Evolutionary conservation across 2,888 invertebrate genomes (phyloP).

Genomic region (Siphlonurus alternatus): DNA sequence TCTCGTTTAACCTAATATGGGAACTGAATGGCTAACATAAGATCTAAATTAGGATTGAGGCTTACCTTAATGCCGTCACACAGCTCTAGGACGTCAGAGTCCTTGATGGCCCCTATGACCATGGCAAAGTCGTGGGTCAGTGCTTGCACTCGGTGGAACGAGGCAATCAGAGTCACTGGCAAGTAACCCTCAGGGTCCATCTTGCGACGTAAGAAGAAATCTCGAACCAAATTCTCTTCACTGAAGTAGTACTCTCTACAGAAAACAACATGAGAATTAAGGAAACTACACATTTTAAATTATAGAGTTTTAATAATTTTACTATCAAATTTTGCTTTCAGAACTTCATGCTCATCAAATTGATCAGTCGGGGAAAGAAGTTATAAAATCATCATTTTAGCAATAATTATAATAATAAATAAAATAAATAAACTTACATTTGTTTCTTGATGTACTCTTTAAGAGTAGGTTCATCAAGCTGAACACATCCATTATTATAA

Average conservation of each 20-base stretch:
- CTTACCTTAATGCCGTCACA: conserved; percentile 49
- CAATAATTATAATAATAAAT: not conserved
- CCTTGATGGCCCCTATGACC: conserved; percentile 69
- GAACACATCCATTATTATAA: conserved; percentile 24
- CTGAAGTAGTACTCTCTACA: conserved; percentile 98
- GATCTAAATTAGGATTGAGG: too few relatives aligned
- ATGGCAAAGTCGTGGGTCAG: conserved; percentile 70
- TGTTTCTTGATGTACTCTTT: conserved; percentile 79
- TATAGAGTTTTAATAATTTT: conserved; percentile 3
- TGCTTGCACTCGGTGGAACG: conserved; percentile 84
- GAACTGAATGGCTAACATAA: too few relatives aligned
- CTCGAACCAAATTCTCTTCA: conserved; percentile 83
- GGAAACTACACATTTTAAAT: conserved; percentile 2
- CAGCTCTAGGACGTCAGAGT: conserved; percentile 74
- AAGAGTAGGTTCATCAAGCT: conserved; percentile 43
- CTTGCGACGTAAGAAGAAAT: conserved; percentile 91
- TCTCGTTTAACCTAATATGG: too few relatives aligned
- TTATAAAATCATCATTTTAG: conserved; percentile 4
- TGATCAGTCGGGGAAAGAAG: conserved; percentile 9
- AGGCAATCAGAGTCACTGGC: conserved; percentile 83
- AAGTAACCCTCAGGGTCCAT: conserved; percentile 92
- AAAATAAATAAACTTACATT: conserved; percentile 52
- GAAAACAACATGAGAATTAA: conserved; percentile 16
- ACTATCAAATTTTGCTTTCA: conserved; percentile 2
- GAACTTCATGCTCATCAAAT: conserved; percentile 1